Conservation (phyloP, 2,113 vertebrate species). For the Elephantulus edwardii region DNA sequence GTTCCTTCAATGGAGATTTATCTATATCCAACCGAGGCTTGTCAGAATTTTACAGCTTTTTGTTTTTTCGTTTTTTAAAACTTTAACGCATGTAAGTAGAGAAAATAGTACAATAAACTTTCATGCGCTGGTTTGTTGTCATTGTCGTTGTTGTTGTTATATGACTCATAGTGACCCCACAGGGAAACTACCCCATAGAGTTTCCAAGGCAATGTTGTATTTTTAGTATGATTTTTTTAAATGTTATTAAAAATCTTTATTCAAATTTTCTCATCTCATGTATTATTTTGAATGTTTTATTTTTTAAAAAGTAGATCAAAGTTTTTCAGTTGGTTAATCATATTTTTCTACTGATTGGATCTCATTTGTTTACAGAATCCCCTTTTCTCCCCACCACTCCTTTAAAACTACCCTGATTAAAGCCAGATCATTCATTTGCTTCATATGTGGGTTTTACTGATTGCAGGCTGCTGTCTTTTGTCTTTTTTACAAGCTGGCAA, state of each 20-base stretch:
- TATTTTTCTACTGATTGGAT: neutral
- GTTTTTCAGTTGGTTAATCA: too few species aligned
- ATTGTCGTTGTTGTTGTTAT: too few species aligned
- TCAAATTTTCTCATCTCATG: neutral
- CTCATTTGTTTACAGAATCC: neutral
- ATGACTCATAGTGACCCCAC: neutral
- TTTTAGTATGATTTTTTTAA: too few species aligned
- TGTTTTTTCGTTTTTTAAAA: neutral
- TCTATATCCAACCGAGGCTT: neutral
- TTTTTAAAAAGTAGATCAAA: neutral
- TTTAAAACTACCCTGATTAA: neutral
- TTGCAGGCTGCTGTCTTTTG: neutral
- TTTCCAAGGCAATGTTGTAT: too few species aligned
- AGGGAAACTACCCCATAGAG: neutral
- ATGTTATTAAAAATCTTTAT: neutral
- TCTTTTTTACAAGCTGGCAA: neutral
- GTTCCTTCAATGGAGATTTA: neutral
- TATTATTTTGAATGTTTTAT: neutral
- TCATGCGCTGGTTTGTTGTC: too few species aligned
- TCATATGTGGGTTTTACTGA: neutral
- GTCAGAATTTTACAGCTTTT: neutral
- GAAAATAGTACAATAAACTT: neutral
- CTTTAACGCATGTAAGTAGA: neutral
- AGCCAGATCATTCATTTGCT: neutral
- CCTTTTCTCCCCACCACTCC: neutral